A percentile compares a stretch with the other conserved stretches of the same genome.
phyloP scores from a whole-genome alignment of 1,140 invertebrate species.

The Chrysomallon squamiferum region DNA sequence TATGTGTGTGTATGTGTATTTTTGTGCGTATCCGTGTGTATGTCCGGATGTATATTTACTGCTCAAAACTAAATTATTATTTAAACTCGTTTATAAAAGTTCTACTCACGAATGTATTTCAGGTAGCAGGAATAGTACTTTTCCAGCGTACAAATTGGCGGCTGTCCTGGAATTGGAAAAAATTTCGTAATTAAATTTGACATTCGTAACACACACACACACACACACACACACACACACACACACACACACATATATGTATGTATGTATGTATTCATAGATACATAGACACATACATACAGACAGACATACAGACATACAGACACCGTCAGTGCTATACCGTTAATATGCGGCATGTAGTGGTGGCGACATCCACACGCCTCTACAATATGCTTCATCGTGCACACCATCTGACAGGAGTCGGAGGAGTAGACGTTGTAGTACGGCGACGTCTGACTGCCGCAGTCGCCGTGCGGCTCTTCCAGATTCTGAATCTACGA shows the following conservation, averaged over 20 bases:
- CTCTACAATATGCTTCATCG: conserved; percentile 10
- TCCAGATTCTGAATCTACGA: conserved; percentile 30
- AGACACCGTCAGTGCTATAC: conserved; percentile 7
- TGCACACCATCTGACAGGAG: conserved; percentile 30
- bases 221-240: too few species aligned
- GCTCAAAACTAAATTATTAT: too few species aligned
- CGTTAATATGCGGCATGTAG: conserved; percentile 29
- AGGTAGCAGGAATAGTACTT: conserved; percentile 21
- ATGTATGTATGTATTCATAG: too few species aligned
- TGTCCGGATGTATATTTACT: too few species aligned
- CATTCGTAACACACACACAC: too few species aligned
- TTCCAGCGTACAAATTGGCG: conserved; percentile 27
- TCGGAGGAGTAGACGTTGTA: conserved; percentile 26
- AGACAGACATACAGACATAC: neutral
- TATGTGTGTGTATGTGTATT: too few species aligned
- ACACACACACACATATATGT: too few species aligned
- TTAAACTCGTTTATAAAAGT: neutral
- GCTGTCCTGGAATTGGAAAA: conserved; percentile 18
- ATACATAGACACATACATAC: too few species aligned
- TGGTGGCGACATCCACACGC: conserved; percentile 31
- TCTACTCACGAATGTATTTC: conserved; percentile 17
- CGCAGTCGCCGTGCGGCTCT: conserved; percentile 30
- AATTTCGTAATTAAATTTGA: too few species aligned
- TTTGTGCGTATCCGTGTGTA: too few species aligned
- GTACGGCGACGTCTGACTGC: conserved; percentile 15